Percentiles rank a stretch among this genome's conserved stretches.
These are phyloP conservation scores for Ailuropoda melanoleuca DNA, from an alignment of 2,113 vertebrate species.

Conservation along the genomic window DNA sequence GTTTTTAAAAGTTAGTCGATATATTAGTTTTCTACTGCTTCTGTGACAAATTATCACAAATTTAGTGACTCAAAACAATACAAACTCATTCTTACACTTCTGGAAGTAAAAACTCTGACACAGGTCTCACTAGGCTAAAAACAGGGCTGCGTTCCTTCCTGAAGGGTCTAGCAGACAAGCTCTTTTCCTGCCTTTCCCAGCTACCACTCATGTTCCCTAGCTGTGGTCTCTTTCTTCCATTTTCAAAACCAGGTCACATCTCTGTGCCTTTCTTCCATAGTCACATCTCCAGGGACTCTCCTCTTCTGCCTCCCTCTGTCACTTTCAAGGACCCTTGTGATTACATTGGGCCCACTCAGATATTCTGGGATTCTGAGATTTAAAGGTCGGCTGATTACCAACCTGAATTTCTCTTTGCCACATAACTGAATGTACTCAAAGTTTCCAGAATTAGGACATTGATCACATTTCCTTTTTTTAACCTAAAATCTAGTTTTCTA, in stretches of 20 bases:
- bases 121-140: neutral
- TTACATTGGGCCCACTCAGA: too few species aligned
- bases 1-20: neutral
- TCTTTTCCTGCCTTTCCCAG: neutral
- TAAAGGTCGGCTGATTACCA: neutral
- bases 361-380: neutral
- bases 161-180: neutral
- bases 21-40: neutral
- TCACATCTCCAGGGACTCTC: fast-evolving
- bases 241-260: neutral
- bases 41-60: neutral
- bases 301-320: neutral
- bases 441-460: neutral
- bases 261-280: neutral
- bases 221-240: neutral
- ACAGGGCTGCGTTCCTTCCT: neutral
- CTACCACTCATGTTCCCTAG: neutral
- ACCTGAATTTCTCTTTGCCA: neutral
- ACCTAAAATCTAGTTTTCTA: neutral
- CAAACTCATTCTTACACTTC: neutral
- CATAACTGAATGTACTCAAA: neutral
- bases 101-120: neutral
- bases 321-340: neutral
- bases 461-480: neutral
- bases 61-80: neutral